A percentile compares a stretch with the other conserved stretches of the same genome.
These are phyloP conservation scores for Potamarius usumacintae DNA, from an alignment of 2,113 vertebrate genomes.

Conservation along the genomic window DNA sequence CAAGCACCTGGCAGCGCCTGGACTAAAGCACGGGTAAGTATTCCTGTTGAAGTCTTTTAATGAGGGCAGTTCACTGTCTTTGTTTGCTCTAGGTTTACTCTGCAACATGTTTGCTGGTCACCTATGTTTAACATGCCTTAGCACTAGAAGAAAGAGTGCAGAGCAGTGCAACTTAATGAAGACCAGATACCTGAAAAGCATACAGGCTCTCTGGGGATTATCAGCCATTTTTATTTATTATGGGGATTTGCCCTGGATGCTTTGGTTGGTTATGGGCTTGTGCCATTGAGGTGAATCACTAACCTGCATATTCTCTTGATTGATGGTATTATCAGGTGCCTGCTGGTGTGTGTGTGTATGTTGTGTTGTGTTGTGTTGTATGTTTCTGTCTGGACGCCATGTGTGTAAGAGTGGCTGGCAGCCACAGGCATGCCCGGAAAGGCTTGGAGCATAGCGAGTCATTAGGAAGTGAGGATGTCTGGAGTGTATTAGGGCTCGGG, in stretches of 20 bases:
- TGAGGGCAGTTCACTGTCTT: neutral
- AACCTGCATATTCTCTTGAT: slow-evolving; percentile 35
- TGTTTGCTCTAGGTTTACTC: slow-evolving; percentile 28
- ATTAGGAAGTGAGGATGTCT: slow-evolving; percentile 79
- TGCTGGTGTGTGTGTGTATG: slow-evolving; percentile 20
- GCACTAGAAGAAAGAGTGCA: slow-evolving; percentile 50
- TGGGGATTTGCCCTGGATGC: slow-evolving; percentile 58
- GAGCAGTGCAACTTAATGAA: slow-evolving; percentile 64
- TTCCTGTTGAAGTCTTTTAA: neutral
- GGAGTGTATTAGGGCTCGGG: slow-evolving; percentile 76
- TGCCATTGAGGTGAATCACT: slow-evolving; percentile 26
- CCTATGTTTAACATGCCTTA: slow-evolving; percentile 48
- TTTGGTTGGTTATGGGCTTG: slow-evolving; percentile 45
- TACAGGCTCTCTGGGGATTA: slow-evolving; percentile 44
- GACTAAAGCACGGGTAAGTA: neutral
- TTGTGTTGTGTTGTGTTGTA: slow-evolving; percentile 6
- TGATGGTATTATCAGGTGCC: slow-evolving; percentile 47
- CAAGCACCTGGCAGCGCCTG: neutral
- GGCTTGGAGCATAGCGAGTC: slow-evolving; percentile 75
- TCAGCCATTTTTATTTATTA: slow-evolving; percentile 51
- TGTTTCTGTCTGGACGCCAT: slow-evolving; percentile 51
- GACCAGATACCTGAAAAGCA: slow-evolving; percentile 59
- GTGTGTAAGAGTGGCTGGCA: slow-evolving; percentile 68
- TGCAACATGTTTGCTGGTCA: slow-evolving; percentile 21
- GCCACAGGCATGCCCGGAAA: slow-evolving; percentile 77